Evolutionary conservation across 2,113 vertebrate species (phyloP), one percentile per base, ranked within the genome.

Genomic region (Coptodon rendalli): DNA sequence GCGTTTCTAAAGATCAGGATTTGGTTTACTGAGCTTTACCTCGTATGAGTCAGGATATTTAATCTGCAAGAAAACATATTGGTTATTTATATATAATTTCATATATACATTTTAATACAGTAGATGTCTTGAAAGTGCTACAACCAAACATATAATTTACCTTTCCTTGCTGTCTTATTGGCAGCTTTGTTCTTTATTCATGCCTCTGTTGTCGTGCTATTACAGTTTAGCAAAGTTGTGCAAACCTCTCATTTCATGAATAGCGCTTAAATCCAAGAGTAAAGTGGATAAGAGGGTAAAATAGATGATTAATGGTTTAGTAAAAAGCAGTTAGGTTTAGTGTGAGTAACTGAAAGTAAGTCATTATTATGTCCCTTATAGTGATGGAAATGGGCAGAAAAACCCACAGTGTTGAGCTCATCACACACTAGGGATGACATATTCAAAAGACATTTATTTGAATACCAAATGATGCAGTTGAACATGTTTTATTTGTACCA

Each of bases 1-100:
- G 5, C 6, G 2, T 48, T 76, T 48, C 13, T 29, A 48, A 17
- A 48, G 40, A 76, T 27, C 24, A 48, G 40, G 24, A 45, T 73
- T 45, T 76, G 10, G 40, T 85, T 83, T 68, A 80, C 80, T 59
- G 73, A 81, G 56, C 63, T 56, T 53, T 80, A 8, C 27, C 53
- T 71, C 14, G 9, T 5, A 4, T 19, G 38, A 85, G 81, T 83
- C 24, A 57, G 54, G 52, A 61, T 52, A 45, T 79, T 85, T 40
- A 43, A 80, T 82, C 24, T 68, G 66, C 80, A 50, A 12, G 7
- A 31, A 73, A 63, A 63, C 31, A 36, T 36, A 36, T 36, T 63
- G 17, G 31, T 12, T n/a, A 36, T 63, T 63, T 63, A 36, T 63
- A 36, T 36, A 11, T 36, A 63, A 63, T 63, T 63, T 36, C 9